A percentile compares a stretch with the other conserved stretches of the same genome.
phyloP scores from a whole-genome alignment of 2,113 vertebrate genomes.

The Pseudonaja textilis region DNA sequence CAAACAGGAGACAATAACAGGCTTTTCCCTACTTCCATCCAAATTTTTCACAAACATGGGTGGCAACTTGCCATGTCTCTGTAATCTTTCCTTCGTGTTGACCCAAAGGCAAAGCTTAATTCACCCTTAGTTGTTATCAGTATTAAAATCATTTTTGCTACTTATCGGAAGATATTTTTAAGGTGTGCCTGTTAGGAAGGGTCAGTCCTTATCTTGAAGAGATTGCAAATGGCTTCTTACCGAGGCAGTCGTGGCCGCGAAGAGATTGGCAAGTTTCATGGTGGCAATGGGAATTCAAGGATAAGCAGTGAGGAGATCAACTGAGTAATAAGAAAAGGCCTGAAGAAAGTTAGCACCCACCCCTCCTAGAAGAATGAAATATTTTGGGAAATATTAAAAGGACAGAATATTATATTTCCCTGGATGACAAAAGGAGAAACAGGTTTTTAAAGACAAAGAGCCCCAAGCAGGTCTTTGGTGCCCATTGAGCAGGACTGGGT shows the following conservation, averaged over 20 bases:
- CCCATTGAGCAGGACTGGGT: too few species aligned
- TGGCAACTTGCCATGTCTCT: background rate
- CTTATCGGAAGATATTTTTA: background rate
- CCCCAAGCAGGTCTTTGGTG: too few species aligned
- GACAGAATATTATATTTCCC: too few species aligned
- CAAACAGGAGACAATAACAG: background rate
- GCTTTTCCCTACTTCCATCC: background rate
- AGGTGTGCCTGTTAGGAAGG: background rate
- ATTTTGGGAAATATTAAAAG: too few species aligned
- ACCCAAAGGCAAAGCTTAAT: background rate
- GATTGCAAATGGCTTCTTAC: background rate
- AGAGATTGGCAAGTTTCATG: background rate
- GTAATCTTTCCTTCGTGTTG: background rate
- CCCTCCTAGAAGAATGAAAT: too few species aligned
- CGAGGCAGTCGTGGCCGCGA: background rate
- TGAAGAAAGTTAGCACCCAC: too few species aligned
- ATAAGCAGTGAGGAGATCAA: background rate
- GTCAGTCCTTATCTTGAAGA: background rate
- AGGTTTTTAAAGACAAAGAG: too few species aligned
- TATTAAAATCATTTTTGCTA: background rate
- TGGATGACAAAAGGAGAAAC: too few species aligned
- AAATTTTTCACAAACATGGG: background rate
- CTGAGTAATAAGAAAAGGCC: too few species aligned
- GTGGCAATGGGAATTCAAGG: background rate
- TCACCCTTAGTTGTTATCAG: background rate